phyloP scores from a whole-genome alignment of 2,113 vertebrate genomes.

The Glaucidium brasilianum region DNA sequence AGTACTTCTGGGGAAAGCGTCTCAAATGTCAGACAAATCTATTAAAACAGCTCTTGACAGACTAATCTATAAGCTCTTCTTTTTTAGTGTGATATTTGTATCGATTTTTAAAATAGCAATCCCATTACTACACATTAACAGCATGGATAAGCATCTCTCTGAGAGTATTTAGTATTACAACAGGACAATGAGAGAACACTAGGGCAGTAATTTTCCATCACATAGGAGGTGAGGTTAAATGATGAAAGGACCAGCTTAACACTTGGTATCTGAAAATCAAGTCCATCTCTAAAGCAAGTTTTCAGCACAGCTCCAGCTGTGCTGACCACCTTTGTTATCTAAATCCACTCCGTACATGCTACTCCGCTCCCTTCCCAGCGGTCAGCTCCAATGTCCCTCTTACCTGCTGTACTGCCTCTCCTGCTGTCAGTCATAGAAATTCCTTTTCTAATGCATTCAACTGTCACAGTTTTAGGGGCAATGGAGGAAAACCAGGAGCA shows the following conservation, averaged over 20 bases:
- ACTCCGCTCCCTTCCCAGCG: neutral
- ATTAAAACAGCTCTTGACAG: constrained; percentile 57
- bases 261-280: neutral
- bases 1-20: constrained; percentile 36
- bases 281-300: neutral
- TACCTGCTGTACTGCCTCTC: neutral
- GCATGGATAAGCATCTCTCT: constrained; percentile 13
- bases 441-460: neutral
- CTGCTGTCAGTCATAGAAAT: neutral
- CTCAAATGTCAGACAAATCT: constrained; percentile 47
- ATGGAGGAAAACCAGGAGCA: neutral
- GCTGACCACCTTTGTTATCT: neutral
- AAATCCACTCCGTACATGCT: neutral
- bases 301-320: neutral
- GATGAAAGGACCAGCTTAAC: neutral
- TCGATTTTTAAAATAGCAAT: constrained; percentile 62
- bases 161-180: neutral
- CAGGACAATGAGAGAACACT: neutral
- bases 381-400: neutral
- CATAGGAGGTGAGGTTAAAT: neutral
- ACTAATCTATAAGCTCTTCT: constrained; percentile 25
- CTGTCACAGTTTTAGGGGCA: neutral
- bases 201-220: constrained; percentile 60
- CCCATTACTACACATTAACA: constrained; percentile 67
- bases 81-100: constrained; percentile 49